Evolutionary conservation across 2,888 invertebrate species (phyloP).

Genomic region (Drosophila leonis): DNA sequence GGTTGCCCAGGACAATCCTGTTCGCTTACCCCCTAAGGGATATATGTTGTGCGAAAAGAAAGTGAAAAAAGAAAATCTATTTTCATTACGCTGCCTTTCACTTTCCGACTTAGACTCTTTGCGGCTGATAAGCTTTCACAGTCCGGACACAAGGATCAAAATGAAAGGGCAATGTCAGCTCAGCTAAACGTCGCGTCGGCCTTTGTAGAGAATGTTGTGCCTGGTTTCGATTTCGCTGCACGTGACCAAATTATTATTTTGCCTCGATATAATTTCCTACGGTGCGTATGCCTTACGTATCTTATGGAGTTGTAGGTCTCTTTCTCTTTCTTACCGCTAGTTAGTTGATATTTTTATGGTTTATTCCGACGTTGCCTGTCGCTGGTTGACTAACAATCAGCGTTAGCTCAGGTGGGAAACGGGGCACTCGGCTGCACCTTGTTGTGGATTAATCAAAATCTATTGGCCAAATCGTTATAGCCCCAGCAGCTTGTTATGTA

Average conservation of each 20-base stretch:
- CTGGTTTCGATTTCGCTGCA: slow-evolving; percentile 59
- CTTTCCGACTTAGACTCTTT: slow-evolving; percentile 43
- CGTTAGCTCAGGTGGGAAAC: slow-evolving; percentile 3
- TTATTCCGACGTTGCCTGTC: slow-evolving; percentile 46
- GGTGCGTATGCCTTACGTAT: slow-evolving; percentile 31
- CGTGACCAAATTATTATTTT: slow-evolving; percentile 72
- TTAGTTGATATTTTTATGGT: slow-evolving; percentile 53
- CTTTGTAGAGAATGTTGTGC: neutral
- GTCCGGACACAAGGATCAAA: slow-evolving; percentile 24
- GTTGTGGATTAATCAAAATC: slow-evolving; percentile 55
- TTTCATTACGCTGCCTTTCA: slow-evolving; percentile 55
- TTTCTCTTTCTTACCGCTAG: slow-evolving; percentile 11
- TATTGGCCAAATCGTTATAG: slow-evolving; percentile 43
- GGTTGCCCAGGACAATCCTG: slow-evolving; percentile 57
- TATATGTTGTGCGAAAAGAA: slow-evolving; percentile 15
- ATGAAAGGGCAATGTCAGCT: slow-evolving; percentile 60
- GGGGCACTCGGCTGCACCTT: slow-evolving; percentile 9
- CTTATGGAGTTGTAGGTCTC: slow-evolving; percentile 4
- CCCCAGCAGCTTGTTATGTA: slow-evolving; percentile 42
- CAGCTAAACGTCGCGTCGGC: slow-evolving; percentile 34
- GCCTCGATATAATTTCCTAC: slow-evolving; percentile 29
- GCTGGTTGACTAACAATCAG: slow-evolving; percentile 63
- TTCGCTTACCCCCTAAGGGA: neutral
- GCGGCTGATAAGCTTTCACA: slow-evolving; percentile 70
- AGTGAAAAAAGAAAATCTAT: slow-evolving; percentile 63